Conservation (phyloP, 2,797 vertebrate genomes). For the Sebastes iracundus region DNA sequence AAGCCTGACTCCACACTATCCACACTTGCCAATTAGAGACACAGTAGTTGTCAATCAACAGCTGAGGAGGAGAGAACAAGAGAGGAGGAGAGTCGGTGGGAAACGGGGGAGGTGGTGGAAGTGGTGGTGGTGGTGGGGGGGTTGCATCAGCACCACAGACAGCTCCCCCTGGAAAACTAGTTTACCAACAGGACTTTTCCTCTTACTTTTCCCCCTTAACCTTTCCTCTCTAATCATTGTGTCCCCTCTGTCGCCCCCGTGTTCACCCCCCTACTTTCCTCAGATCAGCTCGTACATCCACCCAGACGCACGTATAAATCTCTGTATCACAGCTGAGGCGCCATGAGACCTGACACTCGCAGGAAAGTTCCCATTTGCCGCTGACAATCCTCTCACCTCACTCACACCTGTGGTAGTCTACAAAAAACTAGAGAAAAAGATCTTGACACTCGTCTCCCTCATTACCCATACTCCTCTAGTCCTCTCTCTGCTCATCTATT, state of each 20-base stretch:
- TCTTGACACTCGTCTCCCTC: slow-evolving; percentile 60
- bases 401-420: slow-evolving; percentile 39
- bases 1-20: slow-evolving; percentile 63
- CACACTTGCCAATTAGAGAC: slow-evolving; percentile 78
- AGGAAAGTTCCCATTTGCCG: slow-evolving; percentile 47
- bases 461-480: slow-evolving; percentile 59
- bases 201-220: slow-evolving; percentile 17
- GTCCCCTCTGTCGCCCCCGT: not conserved
- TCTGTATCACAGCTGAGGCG: slow-evolving; percentile 33
- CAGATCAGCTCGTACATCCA: slow-evolving; percentile 32
- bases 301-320: slow-evolving; percentile 4
- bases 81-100: slow-evolving; percentile 44
- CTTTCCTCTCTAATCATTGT: slow-evolving; percentile 40
- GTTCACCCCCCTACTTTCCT: slow-evolving; percentile 9
- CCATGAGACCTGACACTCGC: slow-evolving; percentile 35
- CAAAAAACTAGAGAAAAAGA: slow-evolving; percentile 48
- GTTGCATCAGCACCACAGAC: slow-evolving; percentile 73
- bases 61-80: slow-evolving; percentile 54
- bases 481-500: slow-evolving; percentile 42
- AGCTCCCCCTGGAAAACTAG: slow-evolving; percentile 60
- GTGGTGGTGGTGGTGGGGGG: not conserved
- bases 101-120: slow-evolving; percentile 2
- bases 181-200: slow-evolving; percentile 56
- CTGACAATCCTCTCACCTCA: slow-evolving; percentile 35
- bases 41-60: slow-evolving; percentile 76